These are phyloP conservation scores for Candidula unifasciata DNA, from an alignment of 2,888 invertebrate genomes.

Conservation along the genomic window DNA sequence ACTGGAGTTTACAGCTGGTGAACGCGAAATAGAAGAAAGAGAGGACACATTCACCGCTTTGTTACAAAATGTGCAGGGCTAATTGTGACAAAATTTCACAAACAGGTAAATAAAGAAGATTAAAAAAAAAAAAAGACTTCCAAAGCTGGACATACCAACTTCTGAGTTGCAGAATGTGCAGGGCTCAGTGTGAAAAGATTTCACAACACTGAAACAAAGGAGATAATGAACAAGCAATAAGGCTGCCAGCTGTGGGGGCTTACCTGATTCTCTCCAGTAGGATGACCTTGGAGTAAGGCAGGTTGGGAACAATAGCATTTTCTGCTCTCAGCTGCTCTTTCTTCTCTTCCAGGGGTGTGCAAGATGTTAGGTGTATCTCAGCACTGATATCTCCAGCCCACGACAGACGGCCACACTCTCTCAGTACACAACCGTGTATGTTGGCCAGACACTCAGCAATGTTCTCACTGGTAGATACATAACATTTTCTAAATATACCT, in stretches of 20 bases:
- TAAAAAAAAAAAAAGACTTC: too few species aligned
- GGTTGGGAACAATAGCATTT: conserved; percentile 71
- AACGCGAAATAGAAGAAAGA: too few species aligned
- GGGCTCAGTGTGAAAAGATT: neutral
- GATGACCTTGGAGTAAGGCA: conserved; percentile 76
- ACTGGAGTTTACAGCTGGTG: too few species aligned
- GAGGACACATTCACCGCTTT: too few species aligned
- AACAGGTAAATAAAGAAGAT: too few species aligned
- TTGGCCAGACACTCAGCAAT: conserved; percentile 75
- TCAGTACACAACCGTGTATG: conserved; percentile 76
- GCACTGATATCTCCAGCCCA: conserved; percentile 76
- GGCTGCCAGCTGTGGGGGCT: conserved; percentile 32
- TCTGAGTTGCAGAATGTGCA: too few species aligned
- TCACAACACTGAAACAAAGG: neutral
- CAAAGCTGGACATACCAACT: too few species aligned
- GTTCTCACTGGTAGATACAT: conserved; percentile 65
- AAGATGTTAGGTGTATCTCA: conserved; percentile 69
- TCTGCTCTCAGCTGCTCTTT: conserved; percentile 72
- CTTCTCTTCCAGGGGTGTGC: conserved; percentile 75
- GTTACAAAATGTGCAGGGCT: too few species aligned
- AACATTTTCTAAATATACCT: neutral
- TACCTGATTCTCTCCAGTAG: conserved; percentile 76
- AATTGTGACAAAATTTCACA: too few species aligned
- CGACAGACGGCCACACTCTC: conserved; percentile 76
- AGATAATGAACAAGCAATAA: neutral